These are phyloP conservation scores for Machimus rusticus DNA, from an alignment of 2,888 invertebrate genomes.

Conservation along the genomic window DNA sequence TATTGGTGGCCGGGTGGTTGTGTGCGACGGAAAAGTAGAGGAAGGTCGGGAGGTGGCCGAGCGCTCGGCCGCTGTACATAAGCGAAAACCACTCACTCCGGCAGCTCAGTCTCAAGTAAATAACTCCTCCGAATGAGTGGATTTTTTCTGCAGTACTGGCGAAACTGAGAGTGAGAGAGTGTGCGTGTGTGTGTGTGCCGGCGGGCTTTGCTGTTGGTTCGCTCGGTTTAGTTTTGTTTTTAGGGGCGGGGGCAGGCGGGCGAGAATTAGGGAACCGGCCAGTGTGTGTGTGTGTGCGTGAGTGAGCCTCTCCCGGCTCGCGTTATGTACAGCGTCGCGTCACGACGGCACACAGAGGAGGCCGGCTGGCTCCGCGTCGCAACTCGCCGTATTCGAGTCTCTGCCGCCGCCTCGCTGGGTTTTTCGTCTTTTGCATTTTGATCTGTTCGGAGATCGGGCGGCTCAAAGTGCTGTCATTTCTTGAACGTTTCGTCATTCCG, in stretches of 20 bases:
- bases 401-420: neutral
- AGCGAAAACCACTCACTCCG: neutral
- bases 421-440: slow-evolving; percentile 24
- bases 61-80: neutral
- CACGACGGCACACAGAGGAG: neutral
- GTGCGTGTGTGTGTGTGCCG: neutral
- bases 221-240: neutral
- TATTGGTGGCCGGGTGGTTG: neutral
- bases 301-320: neutral
- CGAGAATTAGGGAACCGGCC: neutral
- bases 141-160: neutral
- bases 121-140: neutral
- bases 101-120: neutral
- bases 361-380: neutral
- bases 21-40: slow-evolving; percentile 49
- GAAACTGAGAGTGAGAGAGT: neutral
- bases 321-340: neutral
- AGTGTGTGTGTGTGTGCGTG: neutral
- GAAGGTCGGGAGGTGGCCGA: slow-evolving; percentile 50
- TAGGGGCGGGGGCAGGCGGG: neutral
- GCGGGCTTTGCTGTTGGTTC: neutral
- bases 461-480: slow-evolving; percentile 49
- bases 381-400: neutral
- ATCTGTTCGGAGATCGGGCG: slow-evolving; percentile 8
- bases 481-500: slow-evolving; percentile 53